Conservation (phyloP, 2,888 invertebrate genomes). For the Cactoblastis cactorum region DNA sequence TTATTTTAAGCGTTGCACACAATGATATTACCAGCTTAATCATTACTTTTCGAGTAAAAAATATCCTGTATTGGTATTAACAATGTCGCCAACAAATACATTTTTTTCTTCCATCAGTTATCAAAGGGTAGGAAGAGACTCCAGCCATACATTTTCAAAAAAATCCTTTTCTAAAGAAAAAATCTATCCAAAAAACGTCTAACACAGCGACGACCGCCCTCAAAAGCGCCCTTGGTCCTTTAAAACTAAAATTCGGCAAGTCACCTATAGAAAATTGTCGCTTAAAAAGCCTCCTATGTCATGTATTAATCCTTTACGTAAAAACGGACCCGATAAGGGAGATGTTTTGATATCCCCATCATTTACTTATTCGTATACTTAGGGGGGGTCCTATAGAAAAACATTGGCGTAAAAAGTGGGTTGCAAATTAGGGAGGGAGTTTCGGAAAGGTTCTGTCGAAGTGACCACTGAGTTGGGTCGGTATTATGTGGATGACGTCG, state of each 20-base stretch:
- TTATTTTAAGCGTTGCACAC: too few species aligned
- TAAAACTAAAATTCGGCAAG: slow-evolving; percentile 27
- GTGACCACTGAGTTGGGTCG: slow-evolving; percentile 78
- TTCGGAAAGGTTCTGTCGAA: slow-evolving; percentile 74
- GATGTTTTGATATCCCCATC: slow-evolving; percentile 76
- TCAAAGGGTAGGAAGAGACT: too few species aligned
- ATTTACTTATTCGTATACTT: slow-evolving; percentile 63
- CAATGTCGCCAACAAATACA: too few species aligned
- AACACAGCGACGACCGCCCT: background rate
- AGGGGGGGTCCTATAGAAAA: slow-evolving; percentile 70
- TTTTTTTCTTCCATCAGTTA: too few species aligned
- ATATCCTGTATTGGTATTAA: too few species aligned
- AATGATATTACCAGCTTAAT: too few species aligned
- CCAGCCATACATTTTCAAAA: too few species aligned
- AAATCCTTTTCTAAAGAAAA: background rate
- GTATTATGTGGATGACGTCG: slow-evolving; percentile 75
- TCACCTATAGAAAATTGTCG: slow-evolving; percentile 31
- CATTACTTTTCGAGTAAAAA: too few species aligned
- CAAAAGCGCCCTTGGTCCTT: slow-evolving; percentile 23
- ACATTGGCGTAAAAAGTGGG: slow-evolving; percentile 79
- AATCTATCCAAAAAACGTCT: background rate
- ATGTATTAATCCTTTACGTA: slow-evolving; percentile 67
- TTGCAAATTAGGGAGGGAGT: slow-evolving; percentile 58
- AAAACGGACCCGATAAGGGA: slow-evolving; percentile 69
- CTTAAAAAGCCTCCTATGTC: slow-evolving; percentile 52